Conservation (phyloP, 2,797 vertebrate species). For the Sebastes diploproa region DNA sequence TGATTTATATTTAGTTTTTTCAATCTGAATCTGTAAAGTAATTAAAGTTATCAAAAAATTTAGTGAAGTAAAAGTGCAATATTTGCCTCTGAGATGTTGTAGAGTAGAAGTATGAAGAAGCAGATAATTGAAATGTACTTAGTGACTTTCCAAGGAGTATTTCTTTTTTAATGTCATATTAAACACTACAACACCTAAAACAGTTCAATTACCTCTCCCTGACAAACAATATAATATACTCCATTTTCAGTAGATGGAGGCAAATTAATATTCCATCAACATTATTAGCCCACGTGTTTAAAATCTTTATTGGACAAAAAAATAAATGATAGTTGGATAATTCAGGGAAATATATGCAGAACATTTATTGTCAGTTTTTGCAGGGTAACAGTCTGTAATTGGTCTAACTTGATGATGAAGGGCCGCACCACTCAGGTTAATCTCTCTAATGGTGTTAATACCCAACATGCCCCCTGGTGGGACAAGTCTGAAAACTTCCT, state of each 20-base stretch:
- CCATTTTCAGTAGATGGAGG: background rate
- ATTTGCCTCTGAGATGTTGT: rapidly evolving
- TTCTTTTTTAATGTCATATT: background rate
- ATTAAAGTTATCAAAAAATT: too few relatives aligned
- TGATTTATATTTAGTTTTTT: too few relatives aligned
- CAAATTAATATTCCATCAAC: background rate
- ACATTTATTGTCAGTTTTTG: background rate
- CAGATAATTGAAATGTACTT: too few relatives aligned
- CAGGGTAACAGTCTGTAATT: background rate
- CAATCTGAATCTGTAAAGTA: too few relatives aligned
- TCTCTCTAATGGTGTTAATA: background rate
- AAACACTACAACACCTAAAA: background rate
- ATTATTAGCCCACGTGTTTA: background rate
- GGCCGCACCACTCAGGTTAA: background rate
- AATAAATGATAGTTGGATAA: background rate
- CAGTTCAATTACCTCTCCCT: background rate
- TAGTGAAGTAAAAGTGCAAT: too few relatives aligned
- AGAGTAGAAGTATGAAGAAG: too few relatives aligned
- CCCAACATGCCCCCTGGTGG: conserved; percentile 40
- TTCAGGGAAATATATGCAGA: background rate
- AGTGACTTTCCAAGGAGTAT: too few relatives aligned
- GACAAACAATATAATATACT: background rate
- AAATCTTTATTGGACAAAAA: background rate
- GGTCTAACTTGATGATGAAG: background rate
- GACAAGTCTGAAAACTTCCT: background rate